Evolutionary conservation across 2,888 invertebrate genomes (phyloP).

Genomic region (Chrysolina haemoptera): DNA sequence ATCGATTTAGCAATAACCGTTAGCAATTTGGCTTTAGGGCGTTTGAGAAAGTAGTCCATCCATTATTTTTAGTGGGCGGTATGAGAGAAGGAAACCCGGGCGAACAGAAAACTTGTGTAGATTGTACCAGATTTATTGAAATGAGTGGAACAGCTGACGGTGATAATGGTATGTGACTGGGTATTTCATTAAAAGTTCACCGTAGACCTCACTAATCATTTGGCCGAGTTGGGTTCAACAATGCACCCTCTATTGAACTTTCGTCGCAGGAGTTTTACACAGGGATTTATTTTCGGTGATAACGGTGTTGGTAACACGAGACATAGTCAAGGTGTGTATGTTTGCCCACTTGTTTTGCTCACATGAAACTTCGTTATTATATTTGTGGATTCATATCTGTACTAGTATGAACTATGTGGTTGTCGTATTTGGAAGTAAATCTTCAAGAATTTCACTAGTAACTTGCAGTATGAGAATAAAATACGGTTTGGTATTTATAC

Average conservation of each 20-base stretch:
- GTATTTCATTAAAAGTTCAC: constrained; percentile 48
- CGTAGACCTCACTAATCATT: constrained; percentile 28
- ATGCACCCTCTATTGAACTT: constrained; percentile 12
- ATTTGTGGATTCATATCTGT: no score
- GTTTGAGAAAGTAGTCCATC: constrained; percentile 49
- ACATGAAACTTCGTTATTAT: no score
- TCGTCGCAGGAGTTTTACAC: not conserved
- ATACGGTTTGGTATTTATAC: no score
- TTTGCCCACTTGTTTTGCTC: no score
- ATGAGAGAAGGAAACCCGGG: constrained; percentile 37
- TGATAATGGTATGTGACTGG: constrained; percentile 48
- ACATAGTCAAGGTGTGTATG: no score
- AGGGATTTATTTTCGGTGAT: not conserved
- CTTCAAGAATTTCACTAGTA: no score
- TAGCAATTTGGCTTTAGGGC: constrained; percentile 50
- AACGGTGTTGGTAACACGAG: not conserved
- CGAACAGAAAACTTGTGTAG: constrained; percentile 49
- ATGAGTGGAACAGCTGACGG: constrained; percentile 55
- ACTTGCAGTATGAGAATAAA: no score
- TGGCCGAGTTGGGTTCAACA: not conserved
- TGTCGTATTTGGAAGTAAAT: no score
- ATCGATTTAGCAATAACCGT: constrained; percentile 52
- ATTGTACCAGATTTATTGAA: constrained; percentile 55
- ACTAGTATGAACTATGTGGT: no score
- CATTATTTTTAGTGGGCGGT: constrained; percentile 50